Evolutionary conservation across 2,888 invertebrate genomes (phyloP).

Genomic region (Uloborus plumipes): DNA sequence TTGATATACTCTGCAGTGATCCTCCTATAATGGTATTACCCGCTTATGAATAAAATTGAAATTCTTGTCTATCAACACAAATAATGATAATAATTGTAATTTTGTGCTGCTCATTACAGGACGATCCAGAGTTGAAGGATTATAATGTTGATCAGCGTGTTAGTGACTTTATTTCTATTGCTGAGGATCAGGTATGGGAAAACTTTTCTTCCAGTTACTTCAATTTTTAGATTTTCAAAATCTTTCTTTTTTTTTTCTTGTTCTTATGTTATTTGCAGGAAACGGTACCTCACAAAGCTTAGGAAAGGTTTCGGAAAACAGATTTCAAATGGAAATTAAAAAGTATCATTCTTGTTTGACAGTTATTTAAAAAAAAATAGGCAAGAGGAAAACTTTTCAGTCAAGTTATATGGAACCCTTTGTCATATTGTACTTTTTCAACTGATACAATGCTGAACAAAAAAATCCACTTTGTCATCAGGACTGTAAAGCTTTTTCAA

Average conservation of each 20-base stretch:
- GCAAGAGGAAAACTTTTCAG: too few species aligned
- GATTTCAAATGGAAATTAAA: too few species aligned
- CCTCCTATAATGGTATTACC: constrained; percentile 79
- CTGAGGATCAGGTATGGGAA: constrained; percentile 63
- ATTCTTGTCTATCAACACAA: neutral
- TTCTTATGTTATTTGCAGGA: neutral
- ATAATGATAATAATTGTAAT: neutral
- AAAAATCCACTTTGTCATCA: too few species aligned
- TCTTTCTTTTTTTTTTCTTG: neutral
- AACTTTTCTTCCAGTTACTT: neutral
- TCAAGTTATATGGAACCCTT: too few species aligned
- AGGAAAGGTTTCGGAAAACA: too few species aligned
- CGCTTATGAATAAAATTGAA: neutral
- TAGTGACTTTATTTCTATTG: constrained; percentile 68
- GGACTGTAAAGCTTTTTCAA: too few species aligned
- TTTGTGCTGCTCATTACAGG: constrained; percentile 70
- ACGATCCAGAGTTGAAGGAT: constrained; percentile 83
- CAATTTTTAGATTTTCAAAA: neutral
- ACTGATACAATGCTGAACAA: too few species aligned
- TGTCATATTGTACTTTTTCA: too few species aligned
- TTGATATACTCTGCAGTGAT: constrained; percentile 87
- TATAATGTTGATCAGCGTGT: constrained; percentile 86
- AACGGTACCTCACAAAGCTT: neutral
- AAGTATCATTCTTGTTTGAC: too few species aligned
- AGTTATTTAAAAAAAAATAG: too few species aligned